phyloP scores from a whole-genome alignment of 2,888 invertebrate species.

The Nebria salina region DNA sequence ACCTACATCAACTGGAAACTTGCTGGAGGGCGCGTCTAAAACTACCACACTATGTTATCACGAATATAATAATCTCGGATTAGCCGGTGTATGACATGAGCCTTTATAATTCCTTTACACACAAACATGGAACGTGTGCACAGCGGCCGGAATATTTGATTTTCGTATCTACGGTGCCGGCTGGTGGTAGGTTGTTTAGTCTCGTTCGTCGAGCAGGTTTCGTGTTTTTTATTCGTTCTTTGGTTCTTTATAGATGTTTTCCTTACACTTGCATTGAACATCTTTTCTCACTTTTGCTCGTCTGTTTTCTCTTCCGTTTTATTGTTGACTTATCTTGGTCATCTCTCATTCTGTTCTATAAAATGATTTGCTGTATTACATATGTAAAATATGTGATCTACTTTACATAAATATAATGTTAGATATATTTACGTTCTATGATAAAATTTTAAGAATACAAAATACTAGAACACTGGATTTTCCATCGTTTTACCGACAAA shows the following conservation, averaged over 20 bases:
- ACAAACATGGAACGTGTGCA: constrained; percentile 41
- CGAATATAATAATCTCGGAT: constrained; percentile 45
- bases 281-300: neutral
- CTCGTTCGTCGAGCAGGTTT: neutral
- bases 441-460: too few species aligned
- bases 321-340: neutral
- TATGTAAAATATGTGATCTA: neutral
- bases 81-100: constrained; percentile 43
- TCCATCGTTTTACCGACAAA: too few species aligned
- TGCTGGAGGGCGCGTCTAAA: neutral
- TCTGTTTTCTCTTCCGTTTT: neutral
- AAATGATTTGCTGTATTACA: neutral
- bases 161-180: constrained; percentile 14
- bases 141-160: constrained; percentile 40
- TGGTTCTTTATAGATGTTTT: neutral
- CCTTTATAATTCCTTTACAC: constrained; percentile 44
- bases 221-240: neutral
- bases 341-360: neutral
- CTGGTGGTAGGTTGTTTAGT: neutral
- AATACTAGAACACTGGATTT: too few species aligned
- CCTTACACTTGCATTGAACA: neutral
- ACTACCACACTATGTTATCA: constrained; percentile 25
- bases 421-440: neutral
- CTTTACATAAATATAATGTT: neutral
- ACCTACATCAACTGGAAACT: neutral